Evolutionary conservation across 2,113 vertebrate species (phyloP), one percentile per base, ranked within the genome.

Genomic region (Dromas ardeola): DNA sequence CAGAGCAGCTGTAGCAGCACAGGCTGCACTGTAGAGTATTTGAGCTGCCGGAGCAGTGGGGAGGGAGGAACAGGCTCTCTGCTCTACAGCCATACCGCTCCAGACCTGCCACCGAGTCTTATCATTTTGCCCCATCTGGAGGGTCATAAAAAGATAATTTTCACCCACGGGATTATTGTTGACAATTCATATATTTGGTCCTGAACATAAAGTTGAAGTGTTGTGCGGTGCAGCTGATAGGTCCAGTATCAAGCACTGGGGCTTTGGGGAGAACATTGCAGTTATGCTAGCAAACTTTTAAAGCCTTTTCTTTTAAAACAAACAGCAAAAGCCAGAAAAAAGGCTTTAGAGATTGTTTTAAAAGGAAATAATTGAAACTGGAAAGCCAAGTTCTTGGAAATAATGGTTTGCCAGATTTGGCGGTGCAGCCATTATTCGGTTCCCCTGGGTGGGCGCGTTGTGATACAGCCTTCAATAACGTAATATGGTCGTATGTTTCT

Each of bases 1-100:
- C 90, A 94, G 81, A 92, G 67, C 63, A 92, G 63, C 90, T 83
- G 77, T 59, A 70, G 65, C 49, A 36, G 80, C 55, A 15, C 19
- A 34, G 80, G 29, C 50, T 86, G 53, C 20, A 2, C 53, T n/a
- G 59, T 9, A 5, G 71, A 15, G 49, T 36, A 8, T n/a, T 84
- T 15, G 30, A 69, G 50, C 29, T 58, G 47, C 78, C 62, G 71
- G 45, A 72, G 53, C 25, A 32, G 45, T 19, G 49, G 6, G 40
- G 23, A 49, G 40, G n/a, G 29, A 72, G 36, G 40, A 77, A 49
- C 49, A 38, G 71, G 36, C 21, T 27, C 49, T 69, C 70, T 66
- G 56, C 47, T 79, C 70, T 63, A 18, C 61, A 79, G 5, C 26
- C 47, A 2, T 38, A 13, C 19, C 38, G 52, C 62, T 69, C 61